Evolutionary conservation across 23 tunicate species (phyloP).

Genomic region (Ciona savignyi): DNA sequence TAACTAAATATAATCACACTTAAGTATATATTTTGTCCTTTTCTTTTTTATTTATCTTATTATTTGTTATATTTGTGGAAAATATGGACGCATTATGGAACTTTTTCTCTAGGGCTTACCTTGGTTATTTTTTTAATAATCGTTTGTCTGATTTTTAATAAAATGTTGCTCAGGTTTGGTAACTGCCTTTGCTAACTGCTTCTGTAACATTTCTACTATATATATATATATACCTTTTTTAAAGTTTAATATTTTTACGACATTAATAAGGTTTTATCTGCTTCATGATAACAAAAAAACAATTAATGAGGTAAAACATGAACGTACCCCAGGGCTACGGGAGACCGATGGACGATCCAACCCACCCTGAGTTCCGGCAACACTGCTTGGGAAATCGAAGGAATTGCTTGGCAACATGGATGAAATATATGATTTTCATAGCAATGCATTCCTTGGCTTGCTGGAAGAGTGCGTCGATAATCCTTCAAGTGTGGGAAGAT

Average conservation of each 20-base stretch:
- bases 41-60: too few relatives aligned
- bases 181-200: too few relatives aligned
- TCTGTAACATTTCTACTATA: too few relatives aligned
- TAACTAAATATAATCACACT: too few relatives aligned
- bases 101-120: too few relatives aligned
- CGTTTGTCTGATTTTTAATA: background rate
- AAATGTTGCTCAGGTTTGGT: background rate
- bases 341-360: slow-evolving; percentile 31
- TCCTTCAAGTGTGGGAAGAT: slow-evolving; percentile 23
- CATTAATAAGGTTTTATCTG: too few relatives aligned
- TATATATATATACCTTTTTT: too few relatives aligned
- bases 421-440: slow-evolving; percentile 44
- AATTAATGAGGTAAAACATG: background rate
- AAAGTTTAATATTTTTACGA: too few relatives aligned
- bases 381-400: slow-evolving; percentile 36
- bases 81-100: too few relatives aligned
- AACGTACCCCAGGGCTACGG: slow-evolving; percentile 43
- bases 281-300: too few relatives aligned
- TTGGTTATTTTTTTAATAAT: too few relatives aligned
- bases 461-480: slow-evolving; percentile 20
- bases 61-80: background rate
- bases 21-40: background rate
- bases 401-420: slow-evolving; percentile 68
- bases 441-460: slow-evolving; percentile 24
- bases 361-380: slow-evolving; percentile 19